Evolutionary conservation across 2,888 invertebrate species (phyloP).

Genomic region (Agrochola lota): DNA sequence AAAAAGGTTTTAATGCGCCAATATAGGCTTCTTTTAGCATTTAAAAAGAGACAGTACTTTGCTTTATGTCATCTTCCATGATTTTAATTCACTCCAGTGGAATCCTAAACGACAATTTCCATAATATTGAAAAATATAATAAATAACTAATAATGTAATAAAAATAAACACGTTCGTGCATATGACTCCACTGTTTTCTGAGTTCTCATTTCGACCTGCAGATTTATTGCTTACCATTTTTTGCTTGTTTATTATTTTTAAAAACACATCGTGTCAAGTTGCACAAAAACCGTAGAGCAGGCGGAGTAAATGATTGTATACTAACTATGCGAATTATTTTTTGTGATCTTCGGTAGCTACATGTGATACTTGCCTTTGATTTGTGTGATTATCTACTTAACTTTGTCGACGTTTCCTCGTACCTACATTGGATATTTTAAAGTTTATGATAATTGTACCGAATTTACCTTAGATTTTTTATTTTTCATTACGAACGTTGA

Average conservation of each 20-base stretch:
- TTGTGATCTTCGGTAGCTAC: constrained; percentile 34
- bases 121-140: neutral
- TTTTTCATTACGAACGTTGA: neutral
- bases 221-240: constrained; percentile 83
- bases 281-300: constrained; percentile 74
- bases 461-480: neutral
- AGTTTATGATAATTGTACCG: neutral
- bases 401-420: no score
- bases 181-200: constrained; percentile 66
- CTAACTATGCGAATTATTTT: constrained; percentile 55
- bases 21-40: neutral
- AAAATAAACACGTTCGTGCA: neutral
- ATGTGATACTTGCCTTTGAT: neutral
- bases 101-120: no score
- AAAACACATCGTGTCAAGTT: constrained; percentile 83
- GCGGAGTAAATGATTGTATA: constrained; percentile 49
- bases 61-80: neutral
- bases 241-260: constrained; percentile 80
- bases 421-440: neutral
- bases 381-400: neutral
- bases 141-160: no score
- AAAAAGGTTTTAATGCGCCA: neutral
- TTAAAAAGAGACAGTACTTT: neutral
- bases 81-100: neutral
- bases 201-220: constrained; percentile 73